These are phyloP conservation scores for Vulpes vulpes DNA, from an alignment of 2,113 vertebrate genomes.

Conservation along the genomic window DNA sequence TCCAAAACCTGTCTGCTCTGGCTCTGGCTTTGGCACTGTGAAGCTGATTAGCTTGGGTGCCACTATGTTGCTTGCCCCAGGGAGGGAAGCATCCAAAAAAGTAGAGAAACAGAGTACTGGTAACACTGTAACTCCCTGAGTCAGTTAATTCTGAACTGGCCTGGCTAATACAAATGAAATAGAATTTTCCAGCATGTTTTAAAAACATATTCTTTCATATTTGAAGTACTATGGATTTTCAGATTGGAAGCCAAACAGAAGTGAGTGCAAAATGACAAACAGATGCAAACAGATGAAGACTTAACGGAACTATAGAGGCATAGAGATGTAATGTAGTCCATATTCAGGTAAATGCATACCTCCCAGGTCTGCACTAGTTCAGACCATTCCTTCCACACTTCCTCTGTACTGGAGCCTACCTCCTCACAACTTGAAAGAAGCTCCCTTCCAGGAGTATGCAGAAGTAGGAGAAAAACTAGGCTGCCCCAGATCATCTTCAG, in stretches of 20 bases:
- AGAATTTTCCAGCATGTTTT: slow-evolving; percentile 2
- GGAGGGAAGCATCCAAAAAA: neutral
- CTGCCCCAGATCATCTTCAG: neutral
- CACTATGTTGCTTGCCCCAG: neutral
- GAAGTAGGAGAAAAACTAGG: neutral
- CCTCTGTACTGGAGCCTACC: neutral
- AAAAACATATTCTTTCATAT: neutral
- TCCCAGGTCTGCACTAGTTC: neutral
- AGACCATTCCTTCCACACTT: neutral
- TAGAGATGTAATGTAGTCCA: neutral
- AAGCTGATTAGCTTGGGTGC: neutral
- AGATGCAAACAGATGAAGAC: neutral
- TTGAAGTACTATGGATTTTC: neutral
- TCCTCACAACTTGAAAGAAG: neutral
- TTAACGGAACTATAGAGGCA: neutral
- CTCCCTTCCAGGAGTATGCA: neutral
- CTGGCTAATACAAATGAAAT: slow-evolving; percentile 32
- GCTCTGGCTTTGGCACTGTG: neutral
- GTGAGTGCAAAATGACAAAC: neutral
- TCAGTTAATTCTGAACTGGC: neutral
- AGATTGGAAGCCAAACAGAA: slow-evolving; percentile 22
- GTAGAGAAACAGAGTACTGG: neutral
- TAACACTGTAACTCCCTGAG: neutral
- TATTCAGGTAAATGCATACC: too few species aligned
- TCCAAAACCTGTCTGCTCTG: neutral